These are phyloP conservation scores for Apis laboriosa DNA, from an alignment of 1,140 invertebrate species.

Conservation along the genomic window DNA sequence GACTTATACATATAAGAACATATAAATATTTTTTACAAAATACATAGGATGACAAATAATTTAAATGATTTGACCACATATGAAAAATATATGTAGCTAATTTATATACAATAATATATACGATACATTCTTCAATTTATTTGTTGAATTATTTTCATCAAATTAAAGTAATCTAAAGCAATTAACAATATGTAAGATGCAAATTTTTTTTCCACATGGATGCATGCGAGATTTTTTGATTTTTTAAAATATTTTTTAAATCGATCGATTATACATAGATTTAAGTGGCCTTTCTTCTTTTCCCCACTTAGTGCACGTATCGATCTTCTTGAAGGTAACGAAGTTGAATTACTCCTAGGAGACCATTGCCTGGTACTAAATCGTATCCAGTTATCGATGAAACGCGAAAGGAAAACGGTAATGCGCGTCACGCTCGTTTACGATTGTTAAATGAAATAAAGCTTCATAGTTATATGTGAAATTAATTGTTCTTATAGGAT, in stretches of 20 bases:
- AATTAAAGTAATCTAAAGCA: too few species aligned
- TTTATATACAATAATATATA: too few species aligned
- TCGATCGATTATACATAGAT: slow-evolving; percentile 8
- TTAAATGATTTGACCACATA: background rate
- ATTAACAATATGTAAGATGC: too few species aligned
- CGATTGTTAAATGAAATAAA: background rate
- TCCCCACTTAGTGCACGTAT: slow-evolving; percentile 31
- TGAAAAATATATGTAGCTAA: too few species aligned
- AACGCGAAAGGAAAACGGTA: slow-evolving; percentile 41
- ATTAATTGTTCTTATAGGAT: background rate
- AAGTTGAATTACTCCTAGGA: slow-evolving; percentile 50
- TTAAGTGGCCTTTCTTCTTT: slow-evolving; percentile 20
- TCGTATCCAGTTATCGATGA: slow-evolving; percentile 52
- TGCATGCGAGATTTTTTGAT: background rate
- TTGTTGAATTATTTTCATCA: background rate
- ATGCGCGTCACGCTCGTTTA: background rate
- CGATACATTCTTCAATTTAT: background rate
- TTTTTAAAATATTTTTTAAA: background rate
- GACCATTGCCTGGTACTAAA: slow-evolving; percentile 49
- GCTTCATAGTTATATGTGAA: background rate
- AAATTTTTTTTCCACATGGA: too few species aligned
- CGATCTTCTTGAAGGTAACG: slow-evolving; percentile 51
- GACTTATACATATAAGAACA: background rate
- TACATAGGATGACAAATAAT: background rate
- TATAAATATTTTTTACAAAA: too few species aligned